A percentile compares a stretch with the other conserved stretches of the same genome.
These are phyloP conservation scores for Limnephilus lunatus DNA, from an alignment of 2,888 invertebrate genomes.

Conservation along the genomic window DNA sequence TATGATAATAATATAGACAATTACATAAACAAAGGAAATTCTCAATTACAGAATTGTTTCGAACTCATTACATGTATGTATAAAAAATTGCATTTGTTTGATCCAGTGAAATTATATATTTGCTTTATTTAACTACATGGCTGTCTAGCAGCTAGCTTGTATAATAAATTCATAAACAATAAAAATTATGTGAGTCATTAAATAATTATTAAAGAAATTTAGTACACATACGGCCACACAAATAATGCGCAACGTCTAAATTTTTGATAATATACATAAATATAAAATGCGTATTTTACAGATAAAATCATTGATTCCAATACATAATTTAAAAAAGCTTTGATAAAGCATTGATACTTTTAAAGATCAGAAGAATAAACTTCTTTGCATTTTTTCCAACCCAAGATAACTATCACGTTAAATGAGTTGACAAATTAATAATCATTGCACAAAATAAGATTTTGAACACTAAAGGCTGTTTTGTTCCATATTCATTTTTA, in stretches of 20 bases:
- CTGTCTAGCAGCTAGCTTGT: neutral
- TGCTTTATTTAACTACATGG: neutral
- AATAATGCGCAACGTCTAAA: neutral
- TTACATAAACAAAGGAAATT: neutral
- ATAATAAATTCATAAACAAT: neutral
- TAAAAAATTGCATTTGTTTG: neutral
- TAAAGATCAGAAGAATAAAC: neutral
- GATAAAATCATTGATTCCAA: neutral
- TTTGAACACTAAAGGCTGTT: neutral
- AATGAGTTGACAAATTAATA: neutral
- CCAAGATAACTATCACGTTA: neutral
- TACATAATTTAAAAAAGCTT: neutral
- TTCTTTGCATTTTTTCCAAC: neutral
- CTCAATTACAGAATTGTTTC: neutral
- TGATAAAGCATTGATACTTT: neutral
- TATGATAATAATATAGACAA: neutral
- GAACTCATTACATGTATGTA: neutral
- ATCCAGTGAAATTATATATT: neutral
- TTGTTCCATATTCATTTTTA: conserved; percentile 43
- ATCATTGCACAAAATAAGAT: neutral
- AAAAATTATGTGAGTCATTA: neutral
- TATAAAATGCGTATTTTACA: neutral
- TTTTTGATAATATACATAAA: neutral
- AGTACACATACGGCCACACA: neutral
- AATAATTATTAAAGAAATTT: neutral